Conservation (phyloP, 2,113 vertebrate genomes). For the Potamarius usumacintae region DNA sequence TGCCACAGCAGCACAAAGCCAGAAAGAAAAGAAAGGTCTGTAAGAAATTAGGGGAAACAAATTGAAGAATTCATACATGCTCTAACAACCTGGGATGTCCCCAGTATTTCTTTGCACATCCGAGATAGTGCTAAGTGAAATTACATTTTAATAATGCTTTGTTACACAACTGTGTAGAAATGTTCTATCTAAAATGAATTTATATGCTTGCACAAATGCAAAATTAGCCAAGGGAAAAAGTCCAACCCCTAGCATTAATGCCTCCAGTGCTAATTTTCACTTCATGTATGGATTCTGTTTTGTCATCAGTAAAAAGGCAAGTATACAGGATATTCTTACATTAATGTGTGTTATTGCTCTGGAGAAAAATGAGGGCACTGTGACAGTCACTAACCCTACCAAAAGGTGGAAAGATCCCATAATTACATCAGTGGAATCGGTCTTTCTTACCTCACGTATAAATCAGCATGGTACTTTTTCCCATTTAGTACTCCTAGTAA, state of each 20-base stretch:
- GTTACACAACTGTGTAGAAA: too few species aligned
- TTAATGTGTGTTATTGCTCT: neutral
- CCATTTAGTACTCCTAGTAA: slow-evolving; percentile 89
- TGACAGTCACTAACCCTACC: too few species aligned
- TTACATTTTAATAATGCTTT: neutral
- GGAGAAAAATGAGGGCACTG: neutral
- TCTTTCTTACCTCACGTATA: slow-evolving; percentile 85
- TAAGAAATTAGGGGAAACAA: neutral
- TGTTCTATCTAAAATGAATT: too few species aligned
- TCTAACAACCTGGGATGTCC: neutral
- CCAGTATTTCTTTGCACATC: neutral
- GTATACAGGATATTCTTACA: neutral
- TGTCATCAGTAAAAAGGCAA: neutral
- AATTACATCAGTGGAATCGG: neutral
- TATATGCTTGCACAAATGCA: too few species aligned
- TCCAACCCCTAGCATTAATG: neutral
- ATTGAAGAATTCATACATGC: neutral
- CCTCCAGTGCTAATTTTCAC: neutral
- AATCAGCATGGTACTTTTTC: slow-evolving; percentile 91
- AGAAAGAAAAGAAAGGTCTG: neutral
- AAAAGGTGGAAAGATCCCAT: neutral
- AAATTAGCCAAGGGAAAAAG: too few species aligned
- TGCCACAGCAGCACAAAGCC: neutral
- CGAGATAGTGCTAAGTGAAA: neutral
- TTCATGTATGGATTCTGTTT: neutral